phyloP scores from a whole-genome alignment of 2,797 vertebrate species.

The Syndactyla subalaris region DNA sequence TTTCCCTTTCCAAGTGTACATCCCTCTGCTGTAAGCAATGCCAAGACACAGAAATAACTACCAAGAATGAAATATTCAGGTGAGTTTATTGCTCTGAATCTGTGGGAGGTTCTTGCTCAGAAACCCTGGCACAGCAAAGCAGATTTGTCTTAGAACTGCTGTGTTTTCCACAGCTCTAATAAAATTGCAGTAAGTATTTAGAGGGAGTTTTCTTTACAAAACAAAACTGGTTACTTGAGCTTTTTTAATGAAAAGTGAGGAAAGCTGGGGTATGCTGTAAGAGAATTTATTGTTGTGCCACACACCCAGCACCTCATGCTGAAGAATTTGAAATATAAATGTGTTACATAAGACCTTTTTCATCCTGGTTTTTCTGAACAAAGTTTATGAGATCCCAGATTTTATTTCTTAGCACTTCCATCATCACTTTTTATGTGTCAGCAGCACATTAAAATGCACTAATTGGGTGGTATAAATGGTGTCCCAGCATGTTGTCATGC shows the following conservation, averaged over 20 bases:
- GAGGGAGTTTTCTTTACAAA: not conserved
- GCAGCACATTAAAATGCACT: not conserved
- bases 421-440: not conserved
- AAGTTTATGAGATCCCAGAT: not conserved
- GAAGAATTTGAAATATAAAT: not conserved
- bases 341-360: not conserved
- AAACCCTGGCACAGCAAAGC: not conserved
- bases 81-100: conserved; percentile 67
- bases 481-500: not conserved
- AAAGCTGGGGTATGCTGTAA: not conserved
- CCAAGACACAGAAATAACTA: conserved; percentile 96
- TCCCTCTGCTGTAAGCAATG: conserved; percentile 98
- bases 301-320: not conserved
- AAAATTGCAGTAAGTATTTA: not conserved
- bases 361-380: not conserved
- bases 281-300: not conserved
- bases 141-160: not conserved
- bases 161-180: not conserved
- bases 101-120: not conserved
- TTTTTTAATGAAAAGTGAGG: not conserved
- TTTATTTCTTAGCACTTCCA: not conserved
- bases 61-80: conserved; percentile 99
- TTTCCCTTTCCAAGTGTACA: conserved; percentile 85
- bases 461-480: not conserved
- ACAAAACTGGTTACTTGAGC: not conserved